Evolutionary conservation across 2,113 vertebrate genomes (phyloP).

Genomic region (Myrmophylax atrothorax): DNA sequence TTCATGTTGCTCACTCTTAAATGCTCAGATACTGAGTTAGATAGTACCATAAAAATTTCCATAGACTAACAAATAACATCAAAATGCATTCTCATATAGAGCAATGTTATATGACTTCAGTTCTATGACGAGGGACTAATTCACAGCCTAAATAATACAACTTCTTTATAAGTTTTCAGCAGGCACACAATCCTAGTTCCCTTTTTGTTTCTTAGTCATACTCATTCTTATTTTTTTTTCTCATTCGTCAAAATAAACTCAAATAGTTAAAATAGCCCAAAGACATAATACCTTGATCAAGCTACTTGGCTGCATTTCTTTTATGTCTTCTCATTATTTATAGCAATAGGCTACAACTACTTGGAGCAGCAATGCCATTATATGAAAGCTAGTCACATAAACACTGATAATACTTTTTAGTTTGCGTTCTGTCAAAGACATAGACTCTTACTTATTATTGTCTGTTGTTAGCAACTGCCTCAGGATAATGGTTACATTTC

Average conservation of each 20-base stretch:
- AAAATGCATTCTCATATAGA: background rate
- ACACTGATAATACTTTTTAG: background rate
- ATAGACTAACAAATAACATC: background rate
- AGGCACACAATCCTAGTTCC: background rate
- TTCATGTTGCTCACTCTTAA: background rate
- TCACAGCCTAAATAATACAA: background rate
- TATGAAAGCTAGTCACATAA: background rate
- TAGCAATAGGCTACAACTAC: background rate
- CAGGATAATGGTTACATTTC: background rate
- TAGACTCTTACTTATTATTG: background rate
- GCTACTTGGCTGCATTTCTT: background rate
- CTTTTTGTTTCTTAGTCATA: background rate
- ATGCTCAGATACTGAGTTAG: background rate
- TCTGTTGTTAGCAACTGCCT: background rate
- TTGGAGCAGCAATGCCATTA: background rate
- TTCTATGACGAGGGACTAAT: background rate
- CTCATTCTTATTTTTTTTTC: accelerated
- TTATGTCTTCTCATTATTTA: background rate
- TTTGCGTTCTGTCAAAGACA: background rate
- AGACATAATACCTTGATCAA: background rate
- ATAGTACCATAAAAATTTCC: background rate
- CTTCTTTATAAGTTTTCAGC: background rate
- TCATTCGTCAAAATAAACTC: background rate
- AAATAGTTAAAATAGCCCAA: background rate
- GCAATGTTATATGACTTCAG: background rate